Conservation (phyloP, 2,113 vertebrate species). For the Spermophilus dauricus region DNA sequence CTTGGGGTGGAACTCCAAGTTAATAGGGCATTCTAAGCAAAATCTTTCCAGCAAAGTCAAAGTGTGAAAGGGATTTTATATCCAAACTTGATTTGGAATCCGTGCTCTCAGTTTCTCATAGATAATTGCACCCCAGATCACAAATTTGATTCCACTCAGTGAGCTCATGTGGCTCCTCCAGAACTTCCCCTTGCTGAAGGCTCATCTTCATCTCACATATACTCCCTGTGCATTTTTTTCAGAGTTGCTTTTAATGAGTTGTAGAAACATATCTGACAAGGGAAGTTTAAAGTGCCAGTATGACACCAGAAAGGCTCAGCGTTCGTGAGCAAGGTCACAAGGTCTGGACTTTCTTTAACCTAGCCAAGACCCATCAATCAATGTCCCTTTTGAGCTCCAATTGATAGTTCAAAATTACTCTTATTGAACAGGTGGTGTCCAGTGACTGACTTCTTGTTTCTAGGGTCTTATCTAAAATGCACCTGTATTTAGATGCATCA, state of each 20-base stretch:
- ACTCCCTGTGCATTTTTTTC: neutral
- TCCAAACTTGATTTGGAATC: neutral
- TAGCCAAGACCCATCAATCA: neutral
- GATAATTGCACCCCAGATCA: neutral
- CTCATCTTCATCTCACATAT: neutral
- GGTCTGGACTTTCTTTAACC: constrained; percentile 6
- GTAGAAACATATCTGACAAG: neutral
- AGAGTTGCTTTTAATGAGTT: neutral
- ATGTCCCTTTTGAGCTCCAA: constrained; percentile 10
- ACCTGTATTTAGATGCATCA: constrained; percentile 62
- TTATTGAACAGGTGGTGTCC: neutral
- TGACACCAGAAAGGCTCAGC: neutral
- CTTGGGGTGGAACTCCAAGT: neutral
- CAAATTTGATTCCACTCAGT: neutral
- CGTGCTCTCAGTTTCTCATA: neutral
- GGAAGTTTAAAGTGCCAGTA: neutral
- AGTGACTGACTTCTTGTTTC: constrained; percentile 64
- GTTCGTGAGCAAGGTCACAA: neutral
- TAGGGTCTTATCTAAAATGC: constrained; percentile 25
- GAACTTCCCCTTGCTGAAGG: neutral
- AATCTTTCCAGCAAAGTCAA: constrained; percentile 57
- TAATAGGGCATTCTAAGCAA: constrained; percentile 59
- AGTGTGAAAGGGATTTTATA: neutral
- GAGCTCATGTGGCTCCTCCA: neutral
- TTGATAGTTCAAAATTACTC: constrained; percentile 24